A percentile compares a stretch with the other conserved stretches of the same genome.
Evolutionary conservation across 2,888 invertebrate species (phyloP).

Genomic region (Meiosimyza decipiens): DNA sequence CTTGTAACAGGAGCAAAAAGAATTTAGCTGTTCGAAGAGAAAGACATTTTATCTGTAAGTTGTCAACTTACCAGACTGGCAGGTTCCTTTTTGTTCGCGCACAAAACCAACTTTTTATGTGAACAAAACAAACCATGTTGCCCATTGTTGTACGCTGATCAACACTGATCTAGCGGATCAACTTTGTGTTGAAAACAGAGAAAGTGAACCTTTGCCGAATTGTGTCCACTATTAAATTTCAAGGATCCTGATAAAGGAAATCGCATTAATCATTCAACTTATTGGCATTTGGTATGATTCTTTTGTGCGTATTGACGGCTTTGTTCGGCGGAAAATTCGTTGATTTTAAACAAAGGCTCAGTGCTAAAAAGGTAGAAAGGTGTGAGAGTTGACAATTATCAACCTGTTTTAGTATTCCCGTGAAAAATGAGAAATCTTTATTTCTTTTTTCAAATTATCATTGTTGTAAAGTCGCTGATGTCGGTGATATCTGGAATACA

Average conservation of each 20-base stretch:
- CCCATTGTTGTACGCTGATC: background rate
- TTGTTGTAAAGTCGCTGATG: conserved; percentile 19
- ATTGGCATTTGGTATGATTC: background rate
- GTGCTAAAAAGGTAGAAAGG: conserved; percentile 36
- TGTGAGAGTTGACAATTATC: conserved; percentile 45
- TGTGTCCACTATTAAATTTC: conserved; percentile 38
- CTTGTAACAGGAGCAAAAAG: conserved; percentile 6
- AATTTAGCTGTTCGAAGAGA: background rate
- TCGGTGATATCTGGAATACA: conserved; percentile 32
- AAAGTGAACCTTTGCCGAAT: background rate
- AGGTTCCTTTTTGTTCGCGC: conserved; percentile 15
- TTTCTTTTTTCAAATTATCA: background rate
- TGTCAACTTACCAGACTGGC: conserved; percentile 30
- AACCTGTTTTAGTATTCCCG: conserved; percentile 45
- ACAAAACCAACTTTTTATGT: background rate
- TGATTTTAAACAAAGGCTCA: conserved; percentile 18
- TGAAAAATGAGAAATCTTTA: conserved; percentile 41
- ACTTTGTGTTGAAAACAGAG: background rate
- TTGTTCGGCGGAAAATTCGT: conserved; percentile 17
- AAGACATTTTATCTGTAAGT: background rate
- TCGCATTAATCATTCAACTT: conserved; percentile 47
- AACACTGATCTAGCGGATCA: conserved; percentile 10
- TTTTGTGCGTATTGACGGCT: background rate
- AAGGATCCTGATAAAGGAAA: conserved; percentile 45
- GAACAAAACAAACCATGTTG: background rate